phyloP scores from a whole-genome alignment of 64 coral and sea anemone genomes.

The Pocillopora damicornis region DNA sequence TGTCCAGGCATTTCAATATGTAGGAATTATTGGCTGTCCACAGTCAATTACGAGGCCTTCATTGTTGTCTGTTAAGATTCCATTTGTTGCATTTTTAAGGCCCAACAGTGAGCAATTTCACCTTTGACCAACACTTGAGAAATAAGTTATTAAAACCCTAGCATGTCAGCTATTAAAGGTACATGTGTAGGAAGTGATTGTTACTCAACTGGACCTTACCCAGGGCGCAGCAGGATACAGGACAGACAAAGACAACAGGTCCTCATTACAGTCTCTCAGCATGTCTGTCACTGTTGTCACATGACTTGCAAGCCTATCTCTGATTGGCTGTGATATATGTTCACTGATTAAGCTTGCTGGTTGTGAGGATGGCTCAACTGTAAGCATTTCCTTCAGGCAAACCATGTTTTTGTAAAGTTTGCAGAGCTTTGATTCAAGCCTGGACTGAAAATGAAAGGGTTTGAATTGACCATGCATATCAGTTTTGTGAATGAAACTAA shows the following conservation, averaged over 20 bases:
- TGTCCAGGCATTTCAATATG: too few species aligned
- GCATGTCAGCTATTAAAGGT: too few species aligned
- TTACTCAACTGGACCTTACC: slow-evolving; percentile 41
- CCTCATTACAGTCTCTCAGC: slow-evolving; percentile 53
- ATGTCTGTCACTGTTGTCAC: slow-evolving; percentile 49
- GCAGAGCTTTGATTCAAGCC: slow-evolving; percentile 84
- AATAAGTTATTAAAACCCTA: too few species aligned
- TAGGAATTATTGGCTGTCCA: too few species aligned
- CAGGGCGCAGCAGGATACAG: slow-evolving; percentile 77
- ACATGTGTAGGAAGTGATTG: too few species aligned
- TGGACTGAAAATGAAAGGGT: slow-evolving; percentile 8
- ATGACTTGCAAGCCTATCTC: slow-evolving; percentile 49
- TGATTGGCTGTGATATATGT: slow-evolving; percentile 76
- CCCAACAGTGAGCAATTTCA: too few species aligned
- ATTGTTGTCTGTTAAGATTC: too few species aligned
- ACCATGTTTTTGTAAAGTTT: slow-evolving; percentile 79
- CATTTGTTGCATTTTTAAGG: too few species aligned
- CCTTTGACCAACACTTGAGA: too few species aligned
- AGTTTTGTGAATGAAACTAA: too few species aligned
- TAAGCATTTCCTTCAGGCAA: slow-evolving; percentile 46
- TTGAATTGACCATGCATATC: too few species aligned
- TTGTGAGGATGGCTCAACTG: background rate
- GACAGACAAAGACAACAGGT: slow-evolving; percentile 74
- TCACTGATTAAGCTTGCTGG: slow-evolving; percentile 20
- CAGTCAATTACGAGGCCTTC: too few species aligned